Conservation (phyloP, 1,140 invertebrate species). For the Wiebesia pumilae region DNA sequence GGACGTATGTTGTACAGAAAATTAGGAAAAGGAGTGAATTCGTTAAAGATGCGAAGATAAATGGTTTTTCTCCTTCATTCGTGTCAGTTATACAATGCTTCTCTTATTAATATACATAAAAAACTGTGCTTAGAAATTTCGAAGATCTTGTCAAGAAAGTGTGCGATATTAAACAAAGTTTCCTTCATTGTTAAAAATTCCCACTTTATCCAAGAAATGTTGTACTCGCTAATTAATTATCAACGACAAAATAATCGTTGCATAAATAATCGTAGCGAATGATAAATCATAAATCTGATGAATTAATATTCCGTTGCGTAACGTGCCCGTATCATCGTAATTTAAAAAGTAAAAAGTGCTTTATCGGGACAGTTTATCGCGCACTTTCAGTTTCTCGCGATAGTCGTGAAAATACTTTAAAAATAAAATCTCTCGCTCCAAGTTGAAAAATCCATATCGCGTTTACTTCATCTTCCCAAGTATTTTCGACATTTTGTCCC, state of each 20-base stretch:
- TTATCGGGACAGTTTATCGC: slow-evolving; percentile 4
- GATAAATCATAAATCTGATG: neutral
- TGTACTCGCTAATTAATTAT: neutral
- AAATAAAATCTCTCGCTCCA: neutral
- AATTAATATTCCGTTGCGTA: slow-evolving; percentile 17
- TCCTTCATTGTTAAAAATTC: neutral
- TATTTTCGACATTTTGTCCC: slow-evolving; percentile 4
- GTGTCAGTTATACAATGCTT: neutral
- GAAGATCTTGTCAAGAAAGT: neutral
- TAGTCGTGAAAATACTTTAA: slow-evolving; percentile 15
- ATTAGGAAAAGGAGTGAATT: neutral
- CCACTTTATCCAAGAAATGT: neutral
- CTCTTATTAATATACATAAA: too few relatives aligned
- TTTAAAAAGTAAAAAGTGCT: neutral
- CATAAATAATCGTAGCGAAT: neutral
- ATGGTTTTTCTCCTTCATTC: neutral
- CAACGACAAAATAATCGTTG: neutral
- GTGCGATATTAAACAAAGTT: neutral
- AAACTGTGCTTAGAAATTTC: neutral
- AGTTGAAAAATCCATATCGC: neutral
- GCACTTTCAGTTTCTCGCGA: slow-evolving; percentile 11
- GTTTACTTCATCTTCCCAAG: neutral
- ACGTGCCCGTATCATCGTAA: neutral
- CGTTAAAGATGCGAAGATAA: neutral
- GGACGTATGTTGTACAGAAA: neutral